Evolutionary conservation across 2,888 invertebrate species (phyloP), one percentile per base, ranked within the genome.

Genomic region (Geophilus truncorum): DNA sequence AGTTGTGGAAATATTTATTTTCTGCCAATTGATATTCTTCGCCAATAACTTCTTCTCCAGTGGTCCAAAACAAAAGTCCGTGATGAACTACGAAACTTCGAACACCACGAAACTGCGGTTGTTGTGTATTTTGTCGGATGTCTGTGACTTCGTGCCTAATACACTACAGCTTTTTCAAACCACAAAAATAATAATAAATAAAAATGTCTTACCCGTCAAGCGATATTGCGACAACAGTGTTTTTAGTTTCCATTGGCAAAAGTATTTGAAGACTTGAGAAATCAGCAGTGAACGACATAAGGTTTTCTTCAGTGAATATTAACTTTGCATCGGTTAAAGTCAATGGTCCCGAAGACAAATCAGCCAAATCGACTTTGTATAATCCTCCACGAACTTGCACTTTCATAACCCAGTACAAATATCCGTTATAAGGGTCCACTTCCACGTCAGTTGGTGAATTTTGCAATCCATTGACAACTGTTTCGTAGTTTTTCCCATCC

Each of bases 371-470:
- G 23, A 94, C 86, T 36, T 94, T 89, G 86, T 92, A 94, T 7
- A 95, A 86, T 0, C 94, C 94, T 5, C 91, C 91, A 34, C 90
- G 89, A 30, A 86, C 87, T 1, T 82, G 81, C 6, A 87, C 87
- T 23, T 89, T 88, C 80, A 91, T 87, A 4, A 91, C 90, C 92
- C 93, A 95, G 86, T 95, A 96, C 30, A 96, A 87, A 87, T 93
- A 96, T 7, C 97, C 97, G 86, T 97, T 97, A 85, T 94, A 92
- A 36, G 97, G 95, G 89, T 97, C 97, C 0, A 96, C 93, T 88
- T 95, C 93, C 83, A 97, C 91, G 85, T 94, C 93, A 81, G 91
- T 90, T 0, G 96, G 93, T 84, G 91, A 90, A 5, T 90, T 90
- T 79, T 90, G 89, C 81, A 95, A 89, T 0, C 92, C 92, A 12